Evolutionary conservation across 64 coral and sea anemone genomes (phyloP).

Genomic region (Astreopora myriophthalma): DNA sequence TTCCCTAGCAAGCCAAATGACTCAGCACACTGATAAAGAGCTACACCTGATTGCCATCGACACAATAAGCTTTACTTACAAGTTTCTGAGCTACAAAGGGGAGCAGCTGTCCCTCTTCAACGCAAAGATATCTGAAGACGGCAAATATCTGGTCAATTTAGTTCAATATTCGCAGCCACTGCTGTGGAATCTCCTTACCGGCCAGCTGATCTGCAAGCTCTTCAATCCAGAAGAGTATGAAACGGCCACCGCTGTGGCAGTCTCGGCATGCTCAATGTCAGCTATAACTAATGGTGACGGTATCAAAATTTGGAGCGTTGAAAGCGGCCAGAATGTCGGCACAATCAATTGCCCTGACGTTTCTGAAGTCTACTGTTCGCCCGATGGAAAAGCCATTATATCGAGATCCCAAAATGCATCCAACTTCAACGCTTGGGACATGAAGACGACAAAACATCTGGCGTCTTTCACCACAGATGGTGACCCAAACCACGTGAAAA

Average conservation of each 20-base stretch:
- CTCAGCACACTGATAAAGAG: conserved; percentile 47
- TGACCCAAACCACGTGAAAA: conserved; percentile 12
- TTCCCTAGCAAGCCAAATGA: conserved; percentile 45
- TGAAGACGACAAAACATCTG: not conserved
- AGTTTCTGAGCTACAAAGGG: conserved; percentile 34
- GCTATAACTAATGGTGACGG: not conserved
- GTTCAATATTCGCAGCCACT: conserved; percentile 26
- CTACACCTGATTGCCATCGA: conserved; percentile 62
- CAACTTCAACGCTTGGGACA: conserved; percentile 28
- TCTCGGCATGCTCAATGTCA: not conserved
- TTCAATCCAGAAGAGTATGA: conserved; percentile 50
- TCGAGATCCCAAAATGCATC: not conserved
- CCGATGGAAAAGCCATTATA: conserved; percentile 25
- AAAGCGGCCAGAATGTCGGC: not conserved
- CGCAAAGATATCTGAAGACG: conserved; percentile 67
- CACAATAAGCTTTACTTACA: conserved; percentile 65
- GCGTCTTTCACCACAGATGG: conserved; percentile 52
- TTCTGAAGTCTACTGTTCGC: conserved; percentile 1
- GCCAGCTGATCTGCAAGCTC: conserved; percentile 30
- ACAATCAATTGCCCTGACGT: not conserved
- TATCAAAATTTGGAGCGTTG: conserved; percentile 43
- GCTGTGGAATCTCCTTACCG: conserved; percentile 44
- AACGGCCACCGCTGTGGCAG: not conserved
- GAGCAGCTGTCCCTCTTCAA: conserved; percentile 63
- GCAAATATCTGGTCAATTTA: conserved; percentile 73